These are phyloP conservation scores for Neodontobutis hainanensis DNA, from an alignment of 2,113 vertebrate genomes.

Conservation along the genomic window DNA sequence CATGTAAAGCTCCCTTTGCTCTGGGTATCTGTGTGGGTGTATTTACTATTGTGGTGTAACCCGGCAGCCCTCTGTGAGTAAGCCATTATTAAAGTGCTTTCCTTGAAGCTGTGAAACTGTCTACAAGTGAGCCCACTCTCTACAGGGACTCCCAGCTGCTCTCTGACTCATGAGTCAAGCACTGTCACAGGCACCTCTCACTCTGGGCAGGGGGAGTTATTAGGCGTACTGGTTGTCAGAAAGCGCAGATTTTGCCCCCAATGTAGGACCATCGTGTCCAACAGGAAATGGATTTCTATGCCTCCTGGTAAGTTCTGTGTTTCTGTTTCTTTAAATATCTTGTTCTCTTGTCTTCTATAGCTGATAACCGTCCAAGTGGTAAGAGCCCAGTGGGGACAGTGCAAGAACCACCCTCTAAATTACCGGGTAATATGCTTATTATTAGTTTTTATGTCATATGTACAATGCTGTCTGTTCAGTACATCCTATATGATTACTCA, in stretches of 20 bases:
- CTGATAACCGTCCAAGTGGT: constrained; percentile 91
- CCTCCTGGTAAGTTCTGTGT: neutral
- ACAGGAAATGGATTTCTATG: constrained; percentile 9
- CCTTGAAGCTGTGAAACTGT: constrained; percentile 39
- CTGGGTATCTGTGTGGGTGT: constrained; percentile 49
- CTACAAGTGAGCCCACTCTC: constrained; percentile 26
- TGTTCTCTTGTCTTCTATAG: constrained; percentile 70
- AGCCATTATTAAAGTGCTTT: constrained; percentile 62
- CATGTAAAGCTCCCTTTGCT: constrained; percentile 34
- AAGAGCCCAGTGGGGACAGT: constrained; percentile 85
- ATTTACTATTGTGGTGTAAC: constrained; percentile 53
- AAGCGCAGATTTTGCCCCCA: constrained; percentile 32
- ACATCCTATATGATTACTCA: no score
- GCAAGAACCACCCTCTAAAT: constrained; percentile 86
- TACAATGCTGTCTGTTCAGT: no score
- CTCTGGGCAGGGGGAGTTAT: constrained; percentile 36
- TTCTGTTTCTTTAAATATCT: constrained; percentile 3
- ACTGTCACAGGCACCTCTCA: constrained; percentile 23
- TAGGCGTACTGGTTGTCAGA: constrained; percentile 10
- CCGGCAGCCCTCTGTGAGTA: constrained; percentile 34
- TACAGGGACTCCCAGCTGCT: constrained; percentile 18
- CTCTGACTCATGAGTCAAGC: constrained; percentile 38
- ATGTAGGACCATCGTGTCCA: constrained; percentile 16
- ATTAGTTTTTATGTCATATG: no score
- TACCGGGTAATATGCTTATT: constrained; percentile 78